Percentiles rank a stretch among this genome's conserved stretches.
Conservation (phyloP, 2,888 invertebrate species). For the Conistra vaccinii region DNA sequence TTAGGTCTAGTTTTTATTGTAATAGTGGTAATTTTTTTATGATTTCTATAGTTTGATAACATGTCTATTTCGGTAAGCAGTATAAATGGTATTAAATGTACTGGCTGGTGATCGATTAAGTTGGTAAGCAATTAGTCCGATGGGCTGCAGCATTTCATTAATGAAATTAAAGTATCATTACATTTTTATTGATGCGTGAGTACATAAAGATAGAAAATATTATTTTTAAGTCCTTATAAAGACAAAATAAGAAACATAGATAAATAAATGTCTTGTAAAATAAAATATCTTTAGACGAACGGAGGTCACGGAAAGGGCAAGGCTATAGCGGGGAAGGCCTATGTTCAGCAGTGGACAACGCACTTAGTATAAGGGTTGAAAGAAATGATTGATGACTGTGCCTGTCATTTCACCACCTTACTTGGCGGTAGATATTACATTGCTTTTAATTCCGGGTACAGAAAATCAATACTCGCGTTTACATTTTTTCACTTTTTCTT, state of each 20-base stretch:
- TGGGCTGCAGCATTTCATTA: background rate
- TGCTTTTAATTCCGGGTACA: background rate
- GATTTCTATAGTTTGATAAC: background rate
- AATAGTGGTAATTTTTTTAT: background rate
- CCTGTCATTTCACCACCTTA: background rate
- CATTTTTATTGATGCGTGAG: background rate
- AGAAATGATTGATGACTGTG: background rate
- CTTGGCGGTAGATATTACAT: background rate
- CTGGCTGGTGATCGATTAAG: background rate
- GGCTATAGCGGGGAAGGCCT: background rate
- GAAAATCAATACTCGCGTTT: background rate
- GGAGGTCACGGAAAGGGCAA: background rate
- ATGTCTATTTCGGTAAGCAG: conserved; percentile 7
- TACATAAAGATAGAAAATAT: background rate
- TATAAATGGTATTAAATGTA: background rate
- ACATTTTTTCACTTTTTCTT: no score
- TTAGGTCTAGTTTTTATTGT: background rate
- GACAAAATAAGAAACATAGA: background rate
- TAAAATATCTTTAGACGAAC: background rate
- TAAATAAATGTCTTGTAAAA: background rate
- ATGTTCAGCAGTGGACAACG: background rate
- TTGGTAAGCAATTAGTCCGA: background rate
- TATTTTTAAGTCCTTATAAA: background rate
- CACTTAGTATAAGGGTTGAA: background rate
- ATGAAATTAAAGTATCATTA: no score